A percentile compares a stretch with the other conserved stretches of the same genome.
Conservation (phyloP, 2,888 invertebrate species). For the Dicyrtoma fusca region DNA sequence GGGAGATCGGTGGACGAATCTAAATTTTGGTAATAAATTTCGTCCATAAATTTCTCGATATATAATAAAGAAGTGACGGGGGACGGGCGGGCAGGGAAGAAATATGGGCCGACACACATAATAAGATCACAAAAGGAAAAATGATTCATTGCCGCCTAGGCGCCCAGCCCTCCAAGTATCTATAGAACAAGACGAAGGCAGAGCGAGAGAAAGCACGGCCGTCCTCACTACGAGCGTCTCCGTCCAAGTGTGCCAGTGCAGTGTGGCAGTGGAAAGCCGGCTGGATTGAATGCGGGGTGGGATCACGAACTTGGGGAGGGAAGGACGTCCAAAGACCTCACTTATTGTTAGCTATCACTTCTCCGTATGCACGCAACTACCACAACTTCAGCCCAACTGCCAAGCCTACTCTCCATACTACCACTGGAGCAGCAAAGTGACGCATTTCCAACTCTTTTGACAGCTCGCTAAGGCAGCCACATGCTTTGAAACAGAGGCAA, state of each 20-base stretch:
- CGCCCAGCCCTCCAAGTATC: slow-evolving; percentile 36
- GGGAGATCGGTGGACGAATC: slow-evolving; percentile 38
- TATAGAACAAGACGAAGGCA: neutral
- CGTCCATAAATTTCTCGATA: slow-evolving; percentile 47
- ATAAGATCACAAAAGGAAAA: slow-evolving; percentile 52
- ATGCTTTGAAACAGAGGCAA: too few relatives aligned
- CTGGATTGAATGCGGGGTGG: slow-evolving; percentile 5
- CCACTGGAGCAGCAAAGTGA: too few relatives aligned
- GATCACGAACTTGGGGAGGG: slow-evolving; percentile 7
- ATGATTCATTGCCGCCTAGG: slow-evolving; percentile 47
- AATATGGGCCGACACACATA: slow-evolving; percentile 50
- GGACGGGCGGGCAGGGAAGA: slow-evolving; percentile 42
- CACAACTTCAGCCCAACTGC: too few relatives aligned
- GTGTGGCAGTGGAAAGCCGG: neutral
- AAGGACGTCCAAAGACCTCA: too few relatives aligned
- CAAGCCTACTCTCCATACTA: too few relatives aligned
- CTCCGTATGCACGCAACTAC: too few relatives aligned
- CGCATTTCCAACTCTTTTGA: too few relatives aligned
- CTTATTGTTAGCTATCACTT: too few relatives aligned
- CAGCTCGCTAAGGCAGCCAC: too few relatives aligned
- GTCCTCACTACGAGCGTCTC: neutral
- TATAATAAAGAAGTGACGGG: slow-evolving; percentile 47
- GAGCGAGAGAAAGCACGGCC: slow-evolving; percentile 10
- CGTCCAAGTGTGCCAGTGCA: too few relatives aligned
- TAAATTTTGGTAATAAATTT: slow-evolving; percentile 49